Percentiles rank a stretch among this genome's conserved stretches.
Conservation (phyloP, 1,140 invertebrate genomes). For the Heliconius nattereri region DNA sequence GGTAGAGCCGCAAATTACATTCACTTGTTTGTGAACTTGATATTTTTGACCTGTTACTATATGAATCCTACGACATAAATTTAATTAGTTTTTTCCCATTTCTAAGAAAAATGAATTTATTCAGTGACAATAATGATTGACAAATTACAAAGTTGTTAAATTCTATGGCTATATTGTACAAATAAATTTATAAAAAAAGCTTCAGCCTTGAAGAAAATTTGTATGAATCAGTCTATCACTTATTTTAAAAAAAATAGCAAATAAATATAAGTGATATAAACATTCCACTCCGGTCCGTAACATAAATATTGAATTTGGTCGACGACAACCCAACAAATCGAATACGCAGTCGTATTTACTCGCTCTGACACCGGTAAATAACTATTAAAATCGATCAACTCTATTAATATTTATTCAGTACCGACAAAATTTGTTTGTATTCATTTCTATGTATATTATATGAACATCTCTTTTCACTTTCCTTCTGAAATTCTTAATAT, state of each 20-base stretch:
- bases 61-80: neutral
- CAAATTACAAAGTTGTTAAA: neutral
- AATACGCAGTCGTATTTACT: slow-evolving; percentile 45
- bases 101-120: neutral
- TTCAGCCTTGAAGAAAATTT: neutral
- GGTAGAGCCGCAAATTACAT: neutral
- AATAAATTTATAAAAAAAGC: too few species aligned
- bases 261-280: slow-evolving; percentile 5
- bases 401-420: slow-evolving; percentile 48
- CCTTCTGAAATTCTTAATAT: too few species aligned
- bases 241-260: neutral
- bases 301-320: slow-evolving; percentile 43
- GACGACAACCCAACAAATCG: slow-evolving; percentile 40
- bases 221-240: neutral
- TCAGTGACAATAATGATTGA: neutral
- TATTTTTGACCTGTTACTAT: neutral
- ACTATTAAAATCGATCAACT: slow-evolving; percentile 50
- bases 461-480: neutral
- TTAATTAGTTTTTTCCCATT: neutral
- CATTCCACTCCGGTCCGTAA: slow-evolving; percentile 23
- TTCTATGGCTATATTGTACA: neutral
- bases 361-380: slow-evolving; percentile 42
- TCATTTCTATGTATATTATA: neutral
- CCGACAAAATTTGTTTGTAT: slow-evolving; percentile 5
- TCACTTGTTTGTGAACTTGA: neutral